Conservation (phyloP, 2,888 invertebrate genomes). For the Vesta saturnalis region DNA sequence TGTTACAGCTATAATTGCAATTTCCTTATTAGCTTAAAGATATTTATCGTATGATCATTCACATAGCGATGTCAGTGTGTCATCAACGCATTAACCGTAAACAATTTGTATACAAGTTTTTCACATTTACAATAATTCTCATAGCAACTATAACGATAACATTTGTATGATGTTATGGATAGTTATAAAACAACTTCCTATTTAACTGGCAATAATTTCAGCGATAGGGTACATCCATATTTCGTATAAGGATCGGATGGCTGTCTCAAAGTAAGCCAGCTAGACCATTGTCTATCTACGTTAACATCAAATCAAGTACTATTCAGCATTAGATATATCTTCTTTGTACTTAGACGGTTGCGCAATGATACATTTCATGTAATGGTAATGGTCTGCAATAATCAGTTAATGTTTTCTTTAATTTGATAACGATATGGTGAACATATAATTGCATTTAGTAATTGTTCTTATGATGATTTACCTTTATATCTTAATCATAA, state of each 20-base stretch:
- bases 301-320: conserved; percentile 11
- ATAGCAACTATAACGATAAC: background rate
- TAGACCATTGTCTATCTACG: conserved; percentile 11
- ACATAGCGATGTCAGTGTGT: conserved; percentile 1
- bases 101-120: background rate
- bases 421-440: conserved; percentile 3
- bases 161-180: background rate
- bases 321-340: conserved; percentile 10
- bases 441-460: conserved; percentile 5
- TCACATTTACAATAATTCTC: background rate
- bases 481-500: conserved; percentile 12
- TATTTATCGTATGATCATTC: background rate
- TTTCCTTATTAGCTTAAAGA: background rate
- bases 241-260: background rate
- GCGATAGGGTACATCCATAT: background rate
- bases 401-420: conserved; percentile 14
- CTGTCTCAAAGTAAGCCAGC: background rate
- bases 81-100: background rate
- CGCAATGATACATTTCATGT: conserved; percentile 1
- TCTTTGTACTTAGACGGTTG: conserved; percentile 11
- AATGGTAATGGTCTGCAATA: conserved; percentile 14
- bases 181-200: background rate
- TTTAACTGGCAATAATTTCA: conserved; percentile 10
- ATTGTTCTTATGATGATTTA: conserved; percentile 2
- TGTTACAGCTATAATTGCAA: background rate